phyloP scores from a whole-genome alignment of 2,888 invertebrate species.

The Eupithecia vulgata region DNA sequence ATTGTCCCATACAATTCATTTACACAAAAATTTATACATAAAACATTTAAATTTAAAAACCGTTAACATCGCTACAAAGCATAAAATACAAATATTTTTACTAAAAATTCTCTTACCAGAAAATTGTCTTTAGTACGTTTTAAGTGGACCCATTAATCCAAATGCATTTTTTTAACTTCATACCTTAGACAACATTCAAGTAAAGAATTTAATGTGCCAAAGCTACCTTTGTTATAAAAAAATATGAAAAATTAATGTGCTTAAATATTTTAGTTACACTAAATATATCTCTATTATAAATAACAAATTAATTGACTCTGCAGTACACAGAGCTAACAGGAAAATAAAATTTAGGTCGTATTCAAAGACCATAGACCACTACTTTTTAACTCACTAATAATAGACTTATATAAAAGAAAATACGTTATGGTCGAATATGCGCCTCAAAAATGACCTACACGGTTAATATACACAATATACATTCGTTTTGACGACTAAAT shows the following conservation, averaged over 20 bases:
- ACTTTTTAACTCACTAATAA: constrained; percentile 3
- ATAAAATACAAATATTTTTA: neutral
- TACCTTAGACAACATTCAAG: neutral
- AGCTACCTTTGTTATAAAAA: constrained; percentile 29
- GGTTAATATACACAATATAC: neutral
- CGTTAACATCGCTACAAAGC: constrained; percentile 32
- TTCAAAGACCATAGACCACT: neutral
- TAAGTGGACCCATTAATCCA: neutral
- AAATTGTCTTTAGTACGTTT: neutral
- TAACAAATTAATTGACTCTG: constrained; percentile 39
- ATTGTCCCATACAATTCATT: constrained; percentile 44
- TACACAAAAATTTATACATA: constrained; percentile 39
- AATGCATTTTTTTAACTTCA: neutral
- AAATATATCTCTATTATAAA: constrained; percentile 46
- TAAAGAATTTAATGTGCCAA: constrained; percentile 16
- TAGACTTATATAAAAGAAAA: neutral
- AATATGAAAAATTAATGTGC: constrained; percentile 34
- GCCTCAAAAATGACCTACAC: neutral
- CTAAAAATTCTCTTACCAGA: neutral
- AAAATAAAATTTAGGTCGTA: constrained; percentile 21
- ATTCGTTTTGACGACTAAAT: neutral
- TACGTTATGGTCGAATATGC: neutral
- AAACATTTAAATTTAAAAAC: constrained; percentile 37
- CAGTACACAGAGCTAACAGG: constrained; percentile 24
- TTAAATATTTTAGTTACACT: constrained; percentile 43